Base-by-base conservation (phyloP, 2,888 invertebrate genomes). In the Harpalus rubripes region DNA sequence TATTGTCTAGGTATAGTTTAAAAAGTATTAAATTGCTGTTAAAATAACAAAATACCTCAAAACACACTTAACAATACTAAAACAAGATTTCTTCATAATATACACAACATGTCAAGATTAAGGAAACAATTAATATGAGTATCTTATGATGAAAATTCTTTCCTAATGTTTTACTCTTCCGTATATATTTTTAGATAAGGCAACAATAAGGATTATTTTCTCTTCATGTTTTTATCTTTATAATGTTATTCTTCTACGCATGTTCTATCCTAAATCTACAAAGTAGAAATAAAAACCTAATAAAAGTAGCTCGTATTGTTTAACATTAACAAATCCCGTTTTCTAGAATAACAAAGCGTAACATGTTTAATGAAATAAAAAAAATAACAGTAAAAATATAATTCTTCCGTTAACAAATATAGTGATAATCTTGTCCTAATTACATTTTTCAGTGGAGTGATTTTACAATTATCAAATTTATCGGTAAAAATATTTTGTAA, bases 191-290 rank as follows among this genome's bases (percentile, higher is more conserved):
- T 12, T 15, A 26, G 18, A 65, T 26, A 65, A 26, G 1, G 5
- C 65, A 22, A 65, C 65, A 65, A 65, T 61, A 32, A 52, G 44
- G 44, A 8, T 12, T 52, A 52, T 52, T 12, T 52, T 52, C 44
- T 52, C 44, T 52, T 12, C 10, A 12, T 52, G 44, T 52, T 8
- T 6, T 52, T 52, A 12, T 52, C 44, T 52, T 52, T 52, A 52
- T 52, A 12, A 52, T 52, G 44, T 52, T 52, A 10, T 12, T 52
- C 8, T 52, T 12, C 3, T 52, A 8, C 4, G 10, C 12, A 12
- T 52, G 5, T 52, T 52, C 44, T 52, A 52, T 8, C 44, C 44
- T 52, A 52, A 52, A 52, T 52, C 44, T 10, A 52, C 44, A 52
- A 32, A 32, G 4, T 32, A 32, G 32, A 32, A 5, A 32, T 32